These are phyloP conservation scores for Poeciliopsis infans DNA, from an alignment of 2,797 vertebrate genomes.

Conservation along the genomic window DNA sequence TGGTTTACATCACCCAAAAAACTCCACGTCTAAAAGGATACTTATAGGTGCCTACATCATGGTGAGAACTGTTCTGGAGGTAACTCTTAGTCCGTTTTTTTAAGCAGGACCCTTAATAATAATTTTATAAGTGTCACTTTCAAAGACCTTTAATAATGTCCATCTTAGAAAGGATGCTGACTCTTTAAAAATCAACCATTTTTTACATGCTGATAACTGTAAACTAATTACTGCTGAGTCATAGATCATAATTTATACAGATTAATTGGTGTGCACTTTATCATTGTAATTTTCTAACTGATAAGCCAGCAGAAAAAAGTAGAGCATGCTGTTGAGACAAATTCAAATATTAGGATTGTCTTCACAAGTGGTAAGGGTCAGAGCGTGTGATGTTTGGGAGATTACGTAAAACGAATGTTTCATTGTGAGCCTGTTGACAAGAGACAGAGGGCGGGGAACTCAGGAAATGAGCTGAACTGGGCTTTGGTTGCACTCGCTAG, in stretches of 20 bases:
- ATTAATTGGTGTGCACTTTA: not conserved
- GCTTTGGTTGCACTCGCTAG: conserved; percentile 84
- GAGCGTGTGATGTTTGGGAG: conserved; percentile 47
- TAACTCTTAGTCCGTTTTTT: not conserved
- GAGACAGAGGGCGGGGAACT: conserved; percentile 81
- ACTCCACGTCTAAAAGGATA: not conserved
- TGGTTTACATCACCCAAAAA: not conserved
- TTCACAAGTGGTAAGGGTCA: conserved; percentile 51
- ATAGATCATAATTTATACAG: not conserved
- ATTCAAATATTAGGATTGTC: conserved; percentile 41
- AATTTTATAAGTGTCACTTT: not conserved
- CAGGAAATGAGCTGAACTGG: conserved; percentile 88
- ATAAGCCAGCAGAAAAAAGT: conserved; percentile 27
- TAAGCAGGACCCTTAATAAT: not conserved
- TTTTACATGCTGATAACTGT: not conserved
- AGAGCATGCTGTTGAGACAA: conserved; percentile 23
- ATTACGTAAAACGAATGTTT: conserved; percentile 66
- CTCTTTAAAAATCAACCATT: not conserved
- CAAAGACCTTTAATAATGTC: not conserved
- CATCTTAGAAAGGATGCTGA: not conserved
- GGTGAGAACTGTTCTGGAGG: not conserved
- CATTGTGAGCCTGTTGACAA: conserved; percentile 93
- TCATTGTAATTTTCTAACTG: conserved; percentile 13
- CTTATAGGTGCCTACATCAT: not conserved
- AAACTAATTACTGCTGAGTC: not conserved